Evolutionary conservation across 2,888 invertebrate genomes (phyloP).

Genomic region (Dione juno): DNA sequence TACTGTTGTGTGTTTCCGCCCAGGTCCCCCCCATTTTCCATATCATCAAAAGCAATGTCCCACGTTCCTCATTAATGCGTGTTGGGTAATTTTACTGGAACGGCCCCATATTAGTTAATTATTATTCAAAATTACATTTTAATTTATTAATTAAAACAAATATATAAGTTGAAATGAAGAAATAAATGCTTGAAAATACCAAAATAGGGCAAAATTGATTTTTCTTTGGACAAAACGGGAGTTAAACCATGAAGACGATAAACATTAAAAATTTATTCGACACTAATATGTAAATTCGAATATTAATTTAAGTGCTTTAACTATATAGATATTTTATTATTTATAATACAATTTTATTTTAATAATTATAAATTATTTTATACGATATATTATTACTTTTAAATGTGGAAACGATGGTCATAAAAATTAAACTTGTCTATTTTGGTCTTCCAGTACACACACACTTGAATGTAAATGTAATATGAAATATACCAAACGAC

Average conservation of each 20-base stretch:
- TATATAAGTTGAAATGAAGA: neutral
- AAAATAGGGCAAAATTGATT: neutral
- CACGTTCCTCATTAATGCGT: too few species aligned
- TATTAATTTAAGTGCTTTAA: conserved; percentile 44
- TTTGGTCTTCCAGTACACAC: conserved; percentile 15
- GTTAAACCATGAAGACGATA: neutral
- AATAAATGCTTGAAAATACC: neutral
- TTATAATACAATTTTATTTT: conserved; percentile 36
- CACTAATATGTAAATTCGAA: conserved; percentile 43
- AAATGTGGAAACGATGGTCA: neutral
- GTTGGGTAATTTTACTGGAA: too few species aligned
- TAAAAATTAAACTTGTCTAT: conserved; percentile 14
- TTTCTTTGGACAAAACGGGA: neutral
- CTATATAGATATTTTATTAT: conserved; percentile 39
- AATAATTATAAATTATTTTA: conserved; percentile 13
- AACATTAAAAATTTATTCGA: conserved; percentile 17
- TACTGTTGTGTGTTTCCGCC: too few species aligned
- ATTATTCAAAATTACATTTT: neutral
- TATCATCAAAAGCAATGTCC: too few species aligned
- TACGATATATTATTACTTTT: conserved; percentile 2
- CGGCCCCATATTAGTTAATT: too few species aligned
- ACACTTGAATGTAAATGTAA: neutral
- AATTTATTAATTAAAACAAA: neutral
- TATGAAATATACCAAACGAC: neutral
- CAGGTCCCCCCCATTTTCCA: too few species aligned